These are phyloP conservation scores for Himalopsyche kuldschensis DNA, from an alignment of 2,888 invertebrate genomes.

Conservation along the genomic window DNA sequence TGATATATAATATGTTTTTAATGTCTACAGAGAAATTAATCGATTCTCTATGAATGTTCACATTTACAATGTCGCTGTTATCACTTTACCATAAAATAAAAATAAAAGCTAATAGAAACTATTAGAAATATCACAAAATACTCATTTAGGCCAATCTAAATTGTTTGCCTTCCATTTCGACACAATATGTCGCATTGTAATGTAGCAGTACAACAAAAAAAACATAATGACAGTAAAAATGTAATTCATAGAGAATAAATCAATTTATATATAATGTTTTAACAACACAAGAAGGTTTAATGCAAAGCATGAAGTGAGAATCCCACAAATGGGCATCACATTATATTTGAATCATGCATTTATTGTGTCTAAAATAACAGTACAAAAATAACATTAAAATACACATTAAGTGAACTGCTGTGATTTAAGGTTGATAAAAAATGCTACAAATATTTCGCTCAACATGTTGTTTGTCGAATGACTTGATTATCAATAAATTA, in stretches of 20 bases:
- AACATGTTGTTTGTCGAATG: too few relatives aligned
- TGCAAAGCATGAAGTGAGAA: too few relatives aligned
- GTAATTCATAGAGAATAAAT: background rate
- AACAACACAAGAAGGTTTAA: background rate
- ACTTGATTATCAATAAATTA: too few relatives aligned
- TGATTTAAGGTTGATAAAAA: too few relatives aligned
- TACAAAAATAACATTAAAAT: too few relatives aligned
- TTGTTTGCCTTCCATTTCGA: background rate
- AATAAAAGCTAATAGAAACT: background rate
- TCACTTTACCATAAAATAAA: background rate
- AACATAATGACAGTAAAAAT: background rate
- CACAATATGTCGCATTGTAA: background rate
- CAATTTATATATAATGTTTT: background rate
- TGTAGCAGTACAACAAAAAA: background rate
- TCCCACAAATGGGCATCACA: too few relatives aligned
- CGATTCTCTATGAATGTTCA: background rate
- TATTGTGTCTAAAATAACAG: too few relatives aligned
- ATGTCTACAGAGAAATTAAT: background rate
- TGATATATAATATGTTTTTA: background rate
- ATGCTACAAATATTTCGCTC: too few relatives aligned
- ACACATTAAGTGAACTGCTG: too few relatives aligned
- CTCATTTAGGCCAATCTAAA: background rate
- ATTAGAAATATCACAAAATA: background rate
- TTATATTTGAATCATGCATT: too few relatives aligned
- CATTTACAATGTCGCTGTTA: background rate